Evolutionary conservation across 2,888 invertebrate species (phyloP).

Genomic region (Caenorhabditis sulstoni): DNA sequence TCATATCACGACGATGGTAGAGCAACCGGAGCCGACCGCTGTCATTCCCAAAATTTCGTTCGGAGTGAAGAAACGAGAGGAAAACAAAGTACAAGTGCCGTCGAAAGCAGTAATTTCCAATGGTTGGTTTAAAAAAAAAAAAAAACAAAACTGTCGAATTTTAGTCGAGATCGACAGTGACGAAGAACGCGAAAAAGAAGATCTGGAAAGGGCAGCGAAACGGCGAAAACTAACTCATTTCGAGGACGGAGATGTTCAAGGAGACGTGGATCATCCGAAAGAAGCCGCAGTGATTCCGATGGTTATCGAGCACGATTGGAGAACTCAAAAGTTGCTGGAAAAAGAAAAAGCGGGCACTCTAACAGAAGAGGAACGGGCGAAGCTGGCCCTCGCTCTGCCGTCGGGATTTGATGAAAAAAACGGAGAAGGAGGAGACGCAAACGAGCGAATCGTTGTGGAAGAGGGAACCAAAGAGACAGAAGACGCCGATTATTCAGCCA

Average conservation of each 20-base stretch:
- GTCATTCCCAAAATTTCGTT: slow-evolving; percentile 66
- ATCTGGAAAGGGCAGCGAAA: slow-evolving; percentile 61
- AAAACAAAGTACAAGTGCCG: slow-evolving; percentile 42
- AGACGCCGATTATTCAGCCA: slow-evolving; percentile 76
- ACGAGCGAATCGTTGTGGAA: slow-evolving; percentile 46
- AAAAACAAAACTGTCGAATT: slow-evolving; percentile 12
- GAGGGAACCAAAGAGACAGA: slow-evolving; percentile 37
- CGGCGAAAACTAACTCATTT: slow-evolving; percentile 67
- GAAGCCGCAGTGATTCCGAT: slow-evolving; percentile 67
- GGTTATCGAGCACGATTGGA: slow-evolving; percentile 70
- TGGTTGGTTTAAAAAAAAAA: slow-evolving; percentile 35
- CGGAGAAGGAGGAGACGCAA: not conserved
- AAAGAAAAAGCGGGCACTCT: slow-evolving; percentile 69
- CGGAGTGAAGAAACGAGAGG: slow-evolving; percentile 67
- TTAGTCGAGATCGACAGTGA: slow-evolving; percentile 64
- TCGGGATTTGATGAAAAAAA: slow-evolving; percentile 24
- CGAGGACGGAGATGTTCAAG: slow-evolving; percentile 64
- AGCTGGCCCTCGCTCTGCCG: slow-evolving; percentile 63
- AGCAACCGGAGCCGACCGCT: slow-evolving; percentile 9
- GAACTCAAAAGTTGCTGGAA: slow-evolving; percentile 67
- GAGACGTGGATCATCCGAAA: slow-evolving; percentile 62
- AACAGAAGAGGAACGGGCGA: slow-evolving; percentile 68
- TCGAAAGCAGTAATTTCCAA: slow-evolving; percentile 39
- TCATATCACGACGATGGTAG: slow-evolving; percentile 29
- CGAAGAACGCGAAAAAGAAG: slow-evolving; percentile 67